A percentile compares a stretch with the other conserved stretches of the same genome.
phyloP scores from a whole-genome alignment of 1,140 invertebrate species.

The Eriocheir sinensis region DNA sequence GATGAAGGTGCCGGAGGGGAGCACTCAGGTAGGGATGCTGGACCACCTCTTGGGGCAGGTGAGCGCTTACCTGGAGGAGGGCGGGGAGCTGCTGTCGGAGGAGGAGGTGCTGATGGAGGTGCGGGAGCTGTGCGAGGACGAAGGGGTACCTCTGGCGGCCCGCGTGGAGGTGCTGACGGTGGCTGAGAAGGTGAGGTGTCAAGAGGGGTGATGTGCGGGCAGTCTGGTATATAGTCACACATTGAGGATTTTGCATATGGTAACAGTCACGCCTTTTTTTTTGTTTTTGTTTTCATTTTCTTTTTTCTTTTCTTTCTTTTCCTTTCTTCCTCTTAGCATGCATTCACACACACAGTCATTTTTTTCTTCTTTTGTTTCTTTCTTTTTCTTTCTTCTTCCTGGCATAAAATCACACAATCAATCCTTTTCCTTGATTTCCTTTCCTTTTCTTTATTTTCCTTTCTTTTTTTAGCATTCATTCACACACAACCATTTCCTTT shows the following conservation, averaged over 20 bases:
- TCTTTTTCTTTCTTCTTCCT: not conserved
- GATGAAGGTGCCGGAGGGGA: slow-evolving; percentile 27
- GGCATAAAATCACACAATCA: too few relatives aligned
- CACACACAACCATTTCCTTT: not conserved
- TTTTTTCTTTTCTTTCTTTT: too few relatives aligned
- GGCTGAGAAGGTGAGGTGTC: slow-evolving; percentile 51
- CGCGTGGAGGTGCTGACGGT: slow-evolving; percentile 55
- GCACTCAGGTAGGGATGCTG: not conserved
- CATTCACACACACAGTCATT: too few relatives aligned
- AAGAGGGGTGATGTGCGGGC: too few relatives aligned
- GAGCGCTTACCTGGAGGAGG: slow-evolving; percentile 45
- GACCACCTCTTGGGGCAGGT: slow-evolving; percentile 59
- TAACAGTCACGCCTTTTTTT: not conserved
- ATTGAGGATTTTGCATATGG: too few relatives aligned
- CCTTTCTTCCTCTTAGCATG: too few relatives aligned
- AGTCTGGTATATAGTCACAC: too few relatives aligned
- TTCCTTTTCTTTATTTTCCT: too few relatives aligned
- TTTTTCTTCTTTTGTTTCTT: not conserved
- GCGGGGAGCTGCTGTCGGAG: slow-evolving; percentile 63
- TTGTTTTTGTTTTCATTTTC: too few relatives aligned
- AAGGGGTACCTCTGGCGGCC: slow-evolving; percentile 39
- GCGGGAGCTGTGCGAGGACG: slow-evolving; percentile 51
- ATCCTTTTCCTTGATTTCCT: too few relatives aligned
- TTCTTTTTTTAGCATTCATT: too few relatives aligned
- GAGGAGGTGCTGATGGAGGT: slow-evolving; percentile 65